Conservation (phyloP, 2,113 vertebrate genomes). For the Microtus richardsoni region DNA sequence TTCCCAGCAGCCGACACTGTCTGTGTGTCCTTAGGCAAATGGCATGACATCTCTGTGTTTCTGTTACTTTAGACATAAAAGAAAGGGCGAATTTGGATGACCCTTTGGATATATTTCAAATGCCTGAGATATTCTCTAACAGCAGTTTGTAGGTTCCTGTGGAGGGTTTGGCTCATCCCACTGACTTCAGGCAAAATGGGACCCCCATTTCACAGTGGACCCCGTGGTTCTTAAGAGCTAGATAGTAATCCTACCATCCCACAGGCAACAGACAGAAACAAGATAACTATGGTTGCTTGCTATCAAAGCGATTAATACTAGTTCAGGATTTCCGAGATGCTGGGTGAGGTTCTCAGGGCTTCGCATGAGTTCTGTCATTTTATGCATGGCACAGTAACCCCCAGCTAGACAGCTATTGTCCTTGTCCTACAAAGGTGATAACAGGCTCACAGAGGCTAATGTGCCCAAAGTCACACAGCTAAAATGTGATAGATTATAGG, state of each 20-base stretch:
- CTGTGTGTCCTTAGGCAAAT: neutral
- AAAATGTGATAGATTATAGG: neutral
- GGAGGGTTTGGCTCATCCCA: neutral
- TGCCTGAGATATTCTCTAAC: neutral
- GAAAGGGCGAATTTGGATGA: neutral
- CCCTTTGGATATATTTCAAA: neutral
- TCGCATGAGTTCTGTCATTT: neutral
- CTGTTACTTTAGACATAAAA: neutral
- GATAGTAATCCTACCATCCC: neutral
- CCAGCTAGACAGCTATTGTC: neutral
- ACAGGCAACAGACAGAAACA: neutral
- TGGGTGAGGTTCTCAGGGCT: neutral
- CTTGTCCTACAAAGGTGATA: neutral
- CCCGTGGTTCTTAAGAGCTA: neutral
- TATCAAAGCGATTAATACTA: neutral
- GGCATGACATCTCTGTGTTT: neutral
- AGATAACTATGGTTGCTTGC: neutral
- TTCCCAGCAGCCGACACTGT: neutral
- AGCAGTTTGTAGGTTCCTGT: neutral
- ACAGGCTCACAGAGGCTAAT: neutral
- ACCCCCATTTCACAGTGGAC: no score
- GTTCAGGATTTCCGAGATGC: neutral
- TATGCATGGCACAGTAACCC: neutral
- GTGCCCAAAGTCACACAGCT: neutral
- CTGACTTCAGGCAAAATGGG: neutral